Conservation (phyloP, 2,888 invertebrate species). For the Saturnia japonica region DNA sequence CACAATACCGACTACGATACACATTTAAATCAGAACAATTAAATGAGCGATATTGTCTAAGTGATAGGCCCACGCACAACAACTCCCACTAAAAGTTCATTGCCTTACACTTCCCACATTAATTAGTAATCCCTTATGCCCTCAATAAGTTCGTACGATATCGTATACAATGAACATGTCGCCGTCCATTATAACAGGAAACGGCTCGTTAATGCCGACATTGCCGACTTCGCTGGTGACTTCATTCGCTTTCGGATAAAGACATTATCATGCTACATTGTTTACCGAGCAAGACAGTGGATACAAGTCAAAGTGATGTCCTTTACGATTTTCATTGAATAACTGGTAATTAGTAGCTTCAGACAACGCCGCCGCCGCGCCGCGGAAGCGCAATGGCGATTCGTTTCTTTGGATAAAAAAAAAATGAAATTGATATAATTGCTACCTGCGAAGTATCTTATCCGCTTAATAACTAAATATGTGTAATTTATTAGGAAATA, state of each 20-base stretch:
- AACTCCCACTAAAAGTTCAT: slow-evolving; percentile 27
- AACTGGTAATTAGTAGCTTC: not conserved
- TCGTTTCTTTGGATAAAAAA: too few species aligned
- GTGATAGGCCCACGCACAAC: not conserved
- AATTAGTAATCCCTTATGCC: slow-evolving; percentile 42
- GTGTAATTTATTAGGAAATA: too few species aligned
- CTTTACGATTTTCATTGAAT: not conserved
- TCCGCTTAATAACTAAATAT: too few species aligned
- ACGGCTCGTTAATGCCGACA: slow-evolving; percentile 42
- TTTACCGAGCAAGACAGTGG: not conserved
- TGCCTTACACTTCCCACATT: slow-evolving; percentile 38
- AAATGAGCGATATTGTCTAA: not conserved
- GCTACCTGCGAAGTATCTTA: too few species aligned
- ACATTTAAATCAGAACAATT: slow-evolving; percentile 12
- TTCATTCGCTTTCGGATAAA: slow-evolving; percentile 31
- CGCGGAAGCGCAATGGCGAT: too few species aligned
- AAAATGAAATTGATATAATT: too few species aligned
- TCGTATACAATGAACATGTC: slow-evolving; percentile 34
- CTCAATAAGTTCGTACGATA: slow-evolving; percentile 39
- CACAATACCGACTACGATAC: not conserved
- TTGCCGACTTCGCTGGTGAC: slow-evolving; percentile 33
- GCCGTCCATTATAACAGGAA: slow-evolving; percentile 44
- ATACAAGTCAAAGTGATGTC: not conserved
- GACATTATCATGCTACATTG: slow-evolving; percentile 20
- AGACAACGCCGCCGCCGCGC: too few species aligned